phyloP scores from a whole-genome alignment of 1,140 invertebrate species.

The Macrocentrus cingulum region DNA sequence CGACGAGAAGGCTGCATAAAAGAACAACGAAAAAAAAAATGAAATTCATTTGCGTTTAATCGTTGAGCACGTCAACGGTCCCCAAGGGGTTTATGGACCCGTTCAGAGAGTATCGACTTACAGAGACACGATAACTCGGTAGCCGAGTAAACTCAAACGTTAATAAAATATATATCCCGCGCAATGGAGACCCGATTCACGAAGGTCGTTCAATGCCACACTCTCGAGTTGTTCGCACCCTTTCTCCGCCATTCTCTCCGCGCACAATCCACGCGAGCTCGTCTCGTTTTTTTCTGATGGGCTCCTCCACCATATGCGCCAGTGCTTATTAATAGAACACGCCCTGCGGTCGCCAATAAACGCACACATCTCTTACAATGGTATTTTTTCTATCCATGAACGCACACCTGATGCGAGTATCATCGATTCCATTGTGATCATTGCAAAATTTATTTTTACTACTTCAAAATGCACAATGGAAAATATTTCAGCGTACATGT shows the following conservation, averaged over 20 bases:
- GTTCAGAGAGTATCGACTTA: conserved; percentile 34
- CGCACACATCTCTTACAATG: too few relatives aligned
- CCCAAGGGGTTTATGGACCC: background rate
- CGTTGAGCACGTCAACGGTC: conserved; percentile 2
- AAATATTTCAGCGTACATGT: too few relatives aligned
- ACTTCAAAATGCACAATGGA: too few relatives aligned
- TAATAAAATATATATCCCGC: conserved; percentile 8
- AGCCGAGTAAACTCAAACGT: conserved; percentile 27
- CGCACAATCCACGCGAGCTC: background rate
- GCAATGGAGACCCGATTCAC: conserved; percentile 44
- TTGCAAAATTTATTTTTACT: too few relatives aligned
- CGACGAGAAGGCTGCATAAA: too few relatives aligned
- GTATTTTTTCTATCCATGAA: too few relatives aligned
- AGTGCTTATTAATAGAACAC: too few relatives aligned
- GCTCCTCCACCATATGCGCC: too few relatives aligned
- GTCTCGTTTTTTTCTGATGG: background rate
- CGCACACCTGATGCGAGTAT: too few relatives aligned
- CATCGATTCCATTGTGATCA: too few relatives aligned
- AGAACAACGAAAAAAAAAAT: too few relatives aligned
- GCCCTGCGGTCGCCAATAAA: too few relatives aligned
- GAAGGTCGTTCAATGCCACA: conserved; percentile 58
- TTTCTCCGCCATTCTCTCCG: background rate
- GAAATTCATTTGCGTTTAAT: conserved; percentile 7
- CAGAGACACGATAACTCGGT: conserved; percentile 25
- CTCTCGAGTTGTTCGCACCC: conserved; percentile 34